A percentile compares a stretch with the other conserved stretches of the same genome.
Conservation (phyloP, 2,797 vertebrate species). For the Lacerta agilis region DNA sequence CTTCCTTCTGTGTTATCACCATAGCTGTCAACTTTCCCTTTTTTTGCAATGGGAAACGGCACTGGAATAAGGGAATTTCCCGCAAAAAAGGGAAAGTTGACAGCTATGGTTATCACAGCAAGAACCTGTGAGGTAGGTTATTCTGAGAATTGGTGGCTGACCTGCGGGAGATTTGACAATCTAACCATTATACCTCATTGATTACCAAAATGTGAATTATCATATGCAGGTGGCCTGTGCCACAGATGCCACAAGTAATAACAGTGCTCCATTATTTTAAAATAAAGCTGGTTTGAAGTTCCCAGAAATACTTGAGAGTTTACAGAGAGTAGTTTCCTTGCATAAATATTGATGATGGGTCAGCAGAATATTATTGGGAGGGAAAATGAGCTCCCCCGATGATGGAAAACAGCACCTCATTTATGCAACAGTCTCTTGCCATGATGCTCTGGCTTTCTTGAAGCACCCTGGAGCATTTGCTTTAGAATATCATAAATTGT, state of each 20-base stretch:
- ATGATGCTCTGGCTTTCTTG: conserved; percentile 13
- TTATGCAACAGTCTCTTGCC: conserved; percentile 38
- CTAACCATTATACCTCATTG: background rate
- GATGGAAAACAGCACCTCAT: conserved; percentile 15
- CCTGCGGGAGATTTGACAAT: background rate
- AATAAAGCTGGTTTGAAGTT: conserved; percentile 5
- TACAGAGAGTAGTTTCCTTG: conserved; percentile 19
- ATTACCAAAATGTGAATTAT: background rate
- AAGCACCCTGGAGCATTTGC: conserved; percentile 11
- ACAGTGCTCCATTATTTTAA: background rate
- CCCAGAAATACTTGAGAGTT: conserved; percentile 24
- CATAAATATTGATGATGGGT: conserved; percentile 44
- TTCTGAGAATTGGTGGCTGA: no score
- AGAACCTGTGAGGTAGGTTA: background rate
- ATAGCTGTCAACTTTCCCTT: no score
- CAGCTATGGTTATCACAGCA: background rate
- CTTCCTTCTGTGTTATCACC: background rate
- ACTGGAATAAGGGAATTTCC: no score
- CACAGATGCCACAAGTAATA: background rate
- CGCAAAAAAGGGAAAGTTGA: no score
- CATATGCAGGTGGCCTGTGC: background rate
- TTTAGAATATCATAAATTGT: conserved; percentile 46
- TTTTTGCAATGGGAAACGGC: no score
- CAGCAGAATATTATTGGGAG: conserved; percentile 42
- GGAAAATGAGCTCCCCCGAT: conserved; percentile 25